Conservation (phyloP, 2,888 invertebrate genomes). For the Villa cingulata region DNA sequence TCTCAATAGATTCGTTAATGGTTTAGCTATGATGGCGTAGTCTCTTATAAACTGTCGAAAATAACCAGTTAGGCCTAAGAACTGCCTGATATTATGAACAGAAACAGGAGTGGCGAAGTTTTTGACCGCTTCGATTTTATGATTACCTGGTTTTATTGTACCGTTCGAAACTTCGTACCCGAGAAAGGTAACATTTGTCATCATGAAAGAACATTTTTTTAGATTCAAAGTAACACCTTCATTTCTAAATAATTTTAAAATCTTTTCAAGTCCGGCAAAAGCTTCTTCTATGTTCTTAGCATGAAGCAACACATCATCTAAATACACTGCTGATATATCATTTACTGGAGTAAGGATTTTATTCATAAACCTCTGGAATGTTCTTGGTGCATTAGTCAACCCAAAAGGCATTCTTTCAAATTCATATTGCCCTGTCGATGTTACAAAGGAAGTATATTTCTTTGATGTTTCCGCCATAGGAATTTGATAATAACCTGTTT, state of each 20-base stretch:
- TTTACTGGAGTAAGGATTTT: background rate
- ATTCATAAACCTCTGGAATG: slow-evolving; percentile 22
- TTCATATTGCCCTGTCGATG: slow-evolving; percentile 18
- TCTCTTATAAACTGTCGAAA: slow-evolving; percentile 19
- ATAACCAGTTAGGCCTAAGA: slow-evolving; percentile 19
- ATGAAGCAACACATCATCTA: slow-evolving; percentile 19
- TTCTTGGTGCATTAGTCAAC: slow-evolving; percentile 21
- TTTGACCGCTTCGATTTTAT: slow-evolving; percentile 17
- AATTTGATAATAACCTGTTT: slow-evolving; percentile 13
- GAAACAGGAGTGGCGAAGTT: slow-evolving; percentile 13
- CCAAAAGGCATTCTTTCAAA: too few species aligned
- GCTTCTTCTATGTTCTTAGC: slow-evolving; percentile 13
- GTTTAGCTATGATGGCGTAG: slow-evolving; percentile 14
- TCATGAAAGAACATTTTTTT: slow-evolving; percentile 14
- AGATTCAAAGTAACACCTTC: slow-evolving; percentile 6
- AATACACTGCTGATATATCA: slow-evolving; percentile 13
- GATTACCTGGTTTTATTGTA: slow-evolving; percentile 15
- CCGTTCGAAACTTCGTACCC: slow-evolving; percentile 17
- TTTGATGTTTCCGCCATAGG: slow-evolving; percentile 19
- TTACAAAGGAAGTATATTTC: too few species aligned
- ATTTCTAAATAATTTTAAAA: background rate
- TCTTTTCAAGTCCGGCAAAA: background rate
- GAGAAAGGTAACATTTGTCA: slow-evolving; percentile 16
- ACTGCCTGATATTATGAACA: slow-evolving; percentile 18
- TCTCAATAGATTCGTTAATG: slow-evolving; percentile 11